Conservation (phyloP, 2,797 vertebrate genomes). For the Sebastes diploproa region DNA sequence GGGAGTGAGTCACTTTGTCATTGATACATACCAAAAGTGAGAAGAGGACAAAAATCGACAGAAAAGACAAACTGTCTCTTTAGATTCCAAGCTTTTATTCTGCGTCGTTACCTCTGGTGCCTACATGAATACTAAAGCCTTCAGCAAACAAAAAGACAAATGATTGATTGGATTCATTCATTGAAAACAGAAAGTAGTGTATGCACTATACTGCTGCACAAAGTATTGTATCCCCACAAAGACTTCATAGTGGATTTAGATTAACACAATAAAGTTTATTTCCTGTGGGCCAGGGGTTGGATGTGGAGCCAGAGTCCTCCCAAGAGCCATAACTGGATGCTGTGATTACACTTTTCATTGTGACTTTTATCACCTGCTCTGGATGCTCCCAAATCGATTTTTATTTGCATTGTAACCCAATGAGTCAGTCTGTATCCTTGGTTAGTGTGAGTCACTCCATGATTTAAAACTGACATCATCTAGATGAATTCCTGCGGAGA, state of each 20-base stretch:
- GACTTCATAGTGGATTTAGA: constrained; percentile 43
- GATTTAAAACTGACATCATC: constrained; percentile 27
- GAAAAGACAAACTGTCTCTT: constrained; percentile 28
- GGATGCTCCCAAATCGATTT: constrained; percentile 54
- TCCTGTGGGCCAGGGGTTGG: constrained; percentile 35
- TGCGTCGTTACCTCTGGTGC: constrained; percentile 13
- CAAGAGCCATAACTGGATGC: constrained; percentile 40
- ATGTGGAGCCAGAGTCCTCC: constrained; percentile 40
- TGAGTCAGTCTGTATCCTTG: constrained; percentile 27
- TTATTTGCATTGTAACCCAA: constrained; percentile 58
- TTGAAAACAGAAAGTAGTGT: constrained; percentile 36
- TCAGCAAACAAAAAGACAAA: constrained; percentile 21
- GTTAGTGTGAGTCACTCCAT: not conserved
- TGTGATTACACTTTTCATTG: constrained; percentile 58
- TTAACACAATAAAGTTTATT: constrained; percentile 58
- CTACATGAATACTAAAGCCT: constrained; percentile 27
- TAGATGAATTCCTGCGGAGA: constrained; percentile 5
- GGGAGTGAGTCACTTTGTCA: constrained; percentile 2
- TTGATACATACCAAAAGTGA: constrained; percentile 8
- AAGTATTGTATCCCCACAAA: constrained; percentile 27
- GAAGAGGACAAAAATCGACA: constrained; percentile 15
- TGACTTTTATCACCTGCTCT: constrained; percentile 54
- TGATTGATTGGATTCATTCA: constrained; percentile 51
- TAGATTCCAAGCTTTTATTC: constrained; percentile 27
- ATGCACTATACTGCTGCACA: constrained; percentile 1